A percentile compares a stretch with the other conserved stretches of the same genome.
Conservation (phyloP, 2,113 vertebrate genomes). For the Pavo muticus region DNA sequence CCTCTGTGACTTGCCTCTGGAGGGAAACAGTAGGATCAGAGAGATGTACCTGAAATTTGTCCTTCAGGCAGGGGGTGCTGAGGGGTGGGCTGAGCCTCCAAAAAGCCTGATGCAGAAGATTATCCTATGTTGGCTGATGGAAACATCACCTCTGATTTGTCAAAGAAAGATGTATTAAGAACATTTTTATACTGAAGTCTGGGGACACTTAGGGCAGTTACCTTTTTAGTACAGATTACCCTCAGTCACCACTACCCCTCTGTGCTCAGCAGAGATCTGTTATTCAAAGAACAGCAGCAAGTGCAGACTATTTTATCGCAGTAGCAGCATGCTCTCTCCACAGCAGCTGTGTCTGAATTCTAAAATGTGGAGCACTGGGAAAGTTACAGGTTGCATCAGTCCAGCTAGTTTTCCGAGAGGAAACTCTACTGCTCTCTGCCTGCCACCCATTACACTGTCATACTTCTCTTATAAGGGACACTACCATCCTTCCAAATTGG, state of each 20-base stretch:
- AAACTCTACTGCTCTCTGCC: not conserved
- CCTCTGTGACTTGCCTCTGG: not conserved
- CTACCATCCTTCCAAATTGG: not conserved
- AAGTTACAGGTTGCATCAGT: not conserved
- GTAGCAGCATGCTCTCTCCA: not conserved
- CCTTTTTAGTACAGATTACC: not conserved
- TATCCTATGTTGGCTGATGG: not conserved
- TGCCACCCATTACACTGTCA: not conserved
- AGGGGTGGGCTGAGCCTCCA: not conserved
- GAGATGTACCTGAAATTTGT: rapidly evolving
- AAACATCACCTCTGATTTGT: not conserved
- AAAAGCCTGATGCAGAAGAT: not conserved
- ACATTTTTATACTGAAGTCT: not conserved
- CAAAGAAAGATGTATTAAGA: not conserved
- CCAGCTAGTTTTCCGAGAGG: not conserved
- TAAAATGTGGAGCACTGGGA: not conserved
- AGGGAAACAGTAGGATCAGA: not conserved
- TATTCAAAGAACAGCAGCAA: not conserved
- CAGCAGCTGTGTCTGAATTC: not conserved
- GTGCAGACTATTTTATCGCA: not conserved
- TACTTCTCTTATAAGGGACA: not conserved
- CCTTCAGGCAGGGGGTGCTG: not conserved
- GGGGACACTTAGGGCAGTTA: not conserved
- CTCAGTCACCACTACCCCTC: not conserved
- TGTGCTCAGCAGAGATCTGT: not conserved